Evolutionary conservation across 2,797 vertebrate genomes (phyloP).

Genomic region (Sphaeramia orbicularis): DNA sequence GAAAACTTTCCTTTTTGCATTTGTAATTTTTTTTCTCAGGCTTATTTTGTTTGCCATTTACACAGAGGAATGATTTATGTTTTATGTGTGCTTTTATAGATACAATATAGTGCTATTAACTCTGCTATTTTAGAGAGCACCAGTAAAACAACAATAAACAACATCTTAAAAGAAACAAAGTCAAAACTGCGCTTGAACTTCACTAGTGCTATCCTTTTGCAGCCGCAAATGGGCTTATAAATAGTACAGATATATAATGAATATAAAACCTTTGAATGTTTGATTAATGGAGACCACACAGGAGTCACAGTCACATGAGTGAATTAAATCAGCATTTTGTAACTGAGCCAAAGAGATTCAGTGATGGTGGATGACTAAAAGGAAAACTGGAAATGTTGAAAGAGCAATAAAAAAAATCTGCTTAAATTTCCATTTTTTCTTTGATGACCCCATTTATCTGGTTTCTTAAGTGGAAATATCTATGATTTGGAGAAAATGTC

Average conservation of each 20-base stretch:
- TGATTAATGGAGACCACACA: constrained; percentile 41
- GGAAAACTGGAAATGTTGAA: constrained; percentile 1
- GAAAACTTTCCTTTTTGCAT: neutral
- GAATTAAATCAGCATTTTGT: neutral
- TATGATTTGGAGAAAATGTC: neutral
- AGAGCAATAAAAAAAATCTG: neutral
- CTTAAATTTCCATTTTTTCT: constrained; percentile 6
- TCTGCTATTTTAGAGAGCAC: constrained; percentile 22
- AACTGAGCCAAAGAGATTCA: constrained; percentile 11
- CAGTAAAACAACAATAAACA: constrained; percentile 40
- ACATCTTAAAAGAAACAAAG: constrained; percentile 37
- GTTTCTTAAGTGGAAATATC: neutral
- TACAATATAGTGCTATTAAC: constrained; percentile 25
- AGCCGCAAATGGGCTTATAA: constrained; percentile 39
- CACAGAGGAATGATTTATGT: constrained; percentile 9
- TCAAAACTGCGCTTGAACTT: constrained; percentile 24
- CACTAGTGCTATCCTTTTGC: constrained; percentile 24
- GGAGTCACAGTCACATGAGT: constrained; percentile 17
- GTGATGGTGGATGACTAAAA: constrained; percentile 16
- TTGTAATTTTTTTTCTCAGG: constrained; percentile 19
- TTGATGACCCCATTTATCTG: constrained; percentile 12
- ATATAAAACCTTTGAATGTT: constrained; percentile 35
- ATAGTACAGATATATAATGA: constrained; percentile 13
- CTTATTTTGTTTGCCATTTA: constrained; percentile 9
- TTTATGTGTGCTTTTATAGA: constrained; percentile 50